Evolutionary conservation across 2,888 invertebrate species (phyloP), one percentile per base, ranked within the genome.

Genomic region (Ditula angustiorana): DNA sequence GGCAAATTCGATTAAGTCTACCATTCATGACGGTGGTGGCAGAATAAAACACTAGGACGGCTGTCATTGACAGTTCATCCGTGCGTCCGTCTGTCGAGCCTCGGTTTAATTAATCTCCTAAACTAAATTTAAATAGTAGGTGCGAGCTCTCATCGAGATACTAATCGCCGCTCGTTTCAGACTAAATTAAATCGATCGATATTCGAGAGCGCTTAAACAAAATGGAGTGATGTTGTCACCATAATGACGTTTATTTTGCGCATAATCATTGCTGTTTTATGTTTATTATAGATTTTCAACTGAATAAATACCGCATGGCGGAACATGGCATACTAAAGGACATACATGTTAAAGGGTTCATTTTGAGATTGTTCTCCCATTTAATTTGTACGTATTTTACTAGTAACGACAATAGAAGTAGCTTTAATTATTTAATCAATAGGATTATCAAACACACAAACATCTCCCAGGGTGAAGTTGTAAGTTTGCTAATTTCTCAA

Each of bases 1-100:
- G 83, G 86, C 83, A 86, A 88, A 88, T 87, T 88, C 84, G 87
- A 91, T 91, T 88, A 85, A 86, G 82, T 86, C 80, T 81, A 80
- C 76, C 82, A 86, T 85, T 85, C 84, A 78, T 79, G 74, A 79
- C 79, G 78, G 80, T 81, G 81, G 83, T 80, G 81, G 78, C 84
- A 83, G 86, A 85, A 88, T 88, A 87, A 88, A 90, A 87, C 86
- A 82, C 80, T 78, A 82, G 82, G 79, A 77, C 87, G 85, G 87
- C 79, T 90, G 90, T 75, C 75, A 80, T 76, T 88, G 89, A 90
- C 88, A 85, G 77, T 80, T 83, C 78, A 88, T 69, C 73, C 72
- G 76, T 73, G 69, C 79, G 78, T 74, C 74, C 78, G 78, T 76
- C 76, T 82, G 74, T 74, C 73, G 74, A 71, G 68, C 74, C 76